Evolutionary conservation across 2,888 invertebrate species (phyloP).

Genomic region (Archips crataeganus): DNA sequence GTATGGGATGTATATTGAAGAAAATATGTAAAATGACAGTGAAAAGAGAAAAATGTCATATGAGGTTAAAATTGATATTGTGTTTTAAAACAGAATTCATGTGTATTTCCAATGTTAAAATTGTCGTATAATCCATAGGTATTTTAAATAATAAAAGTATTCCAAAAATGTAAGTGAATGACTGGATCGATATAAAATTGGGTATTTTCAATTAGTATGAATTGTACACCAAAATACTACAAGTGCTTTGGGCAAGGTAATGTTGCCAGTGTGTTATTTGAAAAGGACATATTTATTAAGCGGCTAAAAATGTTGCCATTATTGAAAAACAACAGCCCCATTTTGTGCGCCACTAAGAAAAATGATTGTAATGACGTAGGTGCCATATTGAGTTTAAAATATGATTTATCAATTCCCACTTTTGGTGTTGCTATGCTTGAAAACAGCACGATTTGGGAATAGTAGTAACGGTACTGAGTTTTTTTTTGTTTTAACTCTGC

Average conservation of each 20-base stretch:
- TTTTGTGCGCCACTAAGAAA: conserved; percentile 9
- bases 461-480: too few relatives aligned
- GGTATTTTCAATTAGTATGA: conserved; percentile 17
- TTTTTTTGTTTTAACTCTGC: too few relatives aligned
- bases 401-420: too few relatives aligned
- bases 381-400: too few relatives aligned
- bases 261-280: conserved; percentile 8
- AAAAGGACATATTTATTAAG: not conserved
- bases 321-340: not conserved
- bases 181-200: conserved; percentile 30
- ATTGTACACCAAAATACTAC: conserved; percentile 30
- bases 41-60: conserved; percentile 7
- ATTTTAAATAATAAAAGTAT: conserved; percentile 33
- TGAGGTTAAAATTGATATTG: conserved; percentile 5
- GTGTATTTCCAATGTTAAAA: conserved; percentile 39
- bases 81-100: conserved; percentile 31
- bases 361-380: conserved; percentile 2
- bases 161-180: conserved; percentile 25
- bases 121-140: conserved; percentile 35
- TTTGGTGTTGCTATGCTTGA: too few relatives aligned
- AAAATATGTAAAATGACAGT: too few relatives aligned
- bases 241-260: conserved; percentile 28
- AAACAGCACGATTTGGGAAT: too few relatives aligned
- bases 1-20: too few relatives aligned
- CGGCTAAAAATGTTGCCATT: conserved; percentile 10